Evolutionary conservation across 2,888 invertebrate species (phyloP).

Genomic region (Cremastobaeus sp.): DNA sequence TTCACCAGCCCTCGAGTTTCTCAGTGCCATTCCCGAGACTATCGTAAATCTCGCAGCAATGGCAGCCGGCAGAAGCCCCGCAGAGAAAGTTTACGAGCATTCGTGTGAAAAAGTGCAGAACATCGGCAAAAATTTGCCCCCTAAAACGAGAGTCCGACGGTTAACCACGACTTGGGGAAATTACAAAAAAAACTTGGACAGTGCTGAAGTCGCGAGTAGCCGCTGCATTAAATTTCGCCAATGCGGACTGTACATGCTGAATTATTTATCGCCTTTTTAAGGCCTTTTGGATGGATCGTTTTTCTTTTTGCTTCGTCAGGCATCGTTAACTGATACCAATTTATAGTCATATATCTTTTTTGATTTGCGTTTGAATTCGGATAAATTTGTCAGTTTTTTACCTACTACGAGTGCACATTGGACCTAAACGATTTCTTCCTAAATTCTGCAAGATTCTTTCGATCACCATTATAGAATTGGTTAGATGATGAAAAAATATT

Average conservation of each 20-base stretch:
- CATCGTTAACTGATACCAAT: too few relatives aligned
- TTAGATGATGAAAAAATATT: too few relatives aligned
- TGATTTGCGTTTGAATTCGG: too few relatives aligned
- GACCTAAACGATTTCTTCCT: too few relatives aligned
- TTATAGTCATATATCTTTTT: too few relatives aligned
- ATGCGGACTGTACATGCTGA: neutral
- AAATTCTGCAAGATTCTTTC: too few relatives aligned
- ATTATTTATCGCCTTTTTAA: constrained; percentile 14
- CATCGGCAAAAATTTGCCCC: constrained; percentile 47
- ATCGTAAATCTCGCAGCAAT: constrained; percentile 61
- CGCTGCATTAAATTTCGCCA: constrained; percentile 4
- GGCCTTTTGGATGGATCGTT: neutral
- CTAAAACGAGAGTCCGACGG: constrained; percentile 40
- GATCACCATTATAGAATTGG: too few relatives aligned
- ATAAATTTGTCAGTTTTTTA: too few relatives aligned
- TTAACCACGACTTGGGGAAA: constrained; percentile 52
- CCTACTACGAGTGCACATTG: too few relatives aligned
- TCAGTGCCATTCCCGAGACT: constrained; percentile 48
- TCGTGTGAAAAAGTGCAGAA: constrained; percentile 56
- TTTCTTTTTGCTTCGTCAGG: too few relatives aligned
- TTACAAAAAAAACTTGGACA: constrained; percentile 12
- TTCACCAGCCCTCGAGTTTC: constrained; percentile 5
- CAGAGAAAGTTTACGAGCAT: constrained; percentile 52
- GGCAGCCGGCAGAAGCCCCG: constrained; percentile 50
- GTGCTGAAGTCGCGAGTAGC: constrained; percentile 1